Evolutionary conservation across 1,140 invertebrate genomes (phyloP), one percentile per base, ranked within the genome.

Genomic region (Zaprionus vittiger): DNA sequence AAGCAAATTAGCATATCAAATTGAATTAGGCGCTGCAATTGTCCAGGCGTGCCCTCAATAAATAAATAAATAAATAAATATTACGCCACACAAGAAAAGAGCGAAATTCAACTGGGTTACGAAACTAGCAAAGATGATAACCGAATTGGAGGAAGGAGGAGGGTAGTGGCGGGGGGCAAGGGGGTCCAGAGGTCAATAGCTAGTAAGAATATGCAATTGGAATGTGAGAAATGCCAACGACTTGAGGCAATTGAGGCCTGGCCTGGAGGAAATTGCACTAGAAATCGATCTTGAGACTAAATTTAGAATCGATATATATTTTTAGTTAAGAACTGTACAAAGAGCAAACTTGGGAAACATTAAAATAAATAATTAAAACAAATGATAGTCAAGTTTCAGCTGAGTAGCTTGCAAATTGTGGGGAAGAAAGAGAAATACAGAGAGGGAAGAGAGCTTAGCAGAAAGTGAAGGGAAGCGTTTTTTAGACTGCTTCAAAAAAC

Each of bases 1-100:
- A 59, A 76, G 81, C 67, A 83, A 79, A 85, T 85, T 85, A 91
- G 77, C 86, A 90, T 90, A 83, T 78, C 80, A 91, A 91, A 91
- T 91, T 90, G 86, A 91, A 89, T 91, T 83, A 91, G 82, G 66
- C 56, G 83, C 74, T 78, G 61, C 77, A 86, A 81, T 85, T 73
- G 57, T 60, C 63, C 69, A 73, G 61, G 62, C 60, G 61, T 66
- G 68, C 55, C 78, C 78, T 73, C 78, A 80, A 77, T 77, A 77
- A 77, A 62, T 72, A 72, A 56, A 68, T 73, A 68, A 73, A 73
- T 65, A 63, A 65, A 38, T 68, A 74, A 73, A 66, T 63, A 69
- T 73, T 73, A 69, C 41, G 37, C 37, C 37, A 38, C 37, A 38
- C 12, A 15, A 38, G 14, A 15, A 14, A 15, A 38, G 14, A 15